Conservation (phyloP, 2,888 invertebrate genomes). For the Coecobrya sp. region DNA sequence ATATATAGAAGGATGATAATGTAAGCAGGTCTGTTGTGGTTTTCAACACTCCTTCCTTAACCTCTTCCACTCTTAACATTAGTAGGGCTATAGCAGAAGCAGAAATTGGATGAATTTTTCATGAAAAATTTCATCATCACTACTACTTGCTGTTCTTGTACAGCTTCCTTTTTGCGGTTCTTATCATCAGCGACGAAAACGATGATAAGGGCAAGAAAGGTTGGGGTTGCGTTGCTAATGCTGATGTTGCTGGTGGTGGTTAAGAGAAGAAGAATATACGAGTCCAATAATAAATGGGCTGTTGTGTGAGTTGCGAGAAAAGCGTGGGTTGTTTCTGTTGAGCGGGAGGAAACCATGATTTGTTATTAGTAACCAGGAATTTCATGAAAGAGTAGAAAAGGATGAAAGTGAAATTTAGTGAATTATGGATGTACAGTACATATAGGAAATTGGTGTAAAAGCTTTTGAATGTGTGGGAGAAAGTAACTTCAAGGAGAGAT, state of each 20-base stretch:
- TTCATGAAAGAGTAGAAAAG: not conserved
- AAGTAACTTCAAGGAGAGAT: not conserved
- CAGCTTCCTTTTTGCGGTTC: conserved; percentile 15
- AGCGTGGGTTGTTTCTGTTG: not conserved
- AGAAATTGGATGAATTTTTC: conserved; percentile 58
- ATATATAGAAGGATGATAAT: not conserved
- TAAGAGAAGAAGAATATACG: conserved; percentile 26
- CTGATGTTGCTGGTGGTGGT: conserved; percentile 11
- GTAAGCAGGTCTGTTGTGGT: conserved; percentile 48
- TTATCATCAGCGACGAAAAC: not conserved
- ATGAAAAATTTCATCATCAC: conserved; percentile 47
- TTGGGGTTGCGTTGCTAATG: conserved; percentile 5
- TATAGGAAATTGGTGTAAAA: not conserved
- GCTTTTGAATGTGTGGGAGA: not conserved
- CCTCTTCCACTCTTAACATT: not conserved
- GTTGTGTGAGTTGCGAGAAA: not conserved
- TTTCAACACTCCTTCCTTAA: conserved; percentile 38
- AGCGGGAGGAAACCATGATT: conserved; percentile 62
- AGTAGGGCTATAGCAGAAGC: not conserved
- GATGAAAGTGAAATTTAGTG: conserved; percentile 21
- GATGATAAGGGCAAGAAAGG: not conserved
- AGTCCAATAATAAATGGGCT: conserved; percentile 54
- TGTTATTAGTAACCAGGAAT: conserved; percentile 45
- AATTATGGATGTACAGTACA: conserved; percentile 41
- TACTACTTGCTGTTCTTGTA: not conserved